phyloP scores from a whole-genome alignment of 1,140 invertebrate genomes.

The Drosophila simulans region DNA sequence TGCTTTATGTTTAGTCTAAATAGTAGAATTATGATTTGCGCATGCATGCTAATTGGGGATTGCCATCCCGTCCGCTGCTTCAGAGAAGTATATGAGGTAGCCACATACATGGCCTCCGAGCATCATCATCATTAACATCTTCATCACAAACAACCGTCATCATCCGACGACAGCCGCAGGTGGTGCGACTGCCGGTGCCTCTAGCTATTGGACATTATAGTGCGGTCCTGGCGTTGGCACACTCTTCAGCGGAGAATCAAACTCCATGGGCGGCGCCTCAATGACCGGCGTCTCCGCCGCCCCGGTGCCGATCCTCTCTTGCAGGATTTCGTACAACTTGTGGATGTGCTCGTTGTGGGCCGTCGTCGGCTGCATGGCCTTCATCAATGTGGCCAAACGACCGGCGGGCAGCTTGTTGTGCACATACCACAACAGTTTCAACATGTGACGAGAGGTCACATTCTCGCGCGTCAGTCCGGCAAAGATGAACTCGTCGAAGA shows the following conservation, averaged over 20 bases:
- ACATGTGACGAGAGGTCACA: slow-evolving; percentile 94
- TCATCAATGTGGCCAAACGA: slow-evolving; percentile 92
- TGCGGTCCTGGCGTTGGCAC: slow-evolving; percentile 93
- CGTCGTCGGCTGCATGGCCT: slow-evolving; percentile 93
- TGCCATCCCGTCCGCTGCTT: neutral
- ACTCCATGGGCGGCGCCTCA: slow-evolving; percentile 82
- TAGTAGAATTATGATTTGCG: slow-evolving; percentile 9
- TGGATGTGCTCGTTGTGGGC: slow-evolving; percentile 94
- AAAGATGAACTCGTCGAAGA: slow-evolving; percentile 98
- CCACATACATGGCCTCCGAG: neutral
- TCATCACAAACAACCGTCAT: neutral
- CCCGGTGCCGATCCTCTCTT: slow-evolving; percentile 89
- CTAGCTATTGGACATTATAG: slow-evolving; percentile 83
- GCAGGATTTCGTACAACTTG: slow-evolving; percentile 90
- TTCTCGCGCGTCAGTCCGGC: slow-evolving; percentile 94
- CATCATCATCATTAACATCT: neutral
- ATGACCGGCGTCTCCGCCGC: slow-evolving; percentile 87
- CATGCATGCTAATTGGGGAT: slow-evolving; percentile 1
- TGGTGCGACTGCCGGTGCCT: slow-evolving; percentile 40
- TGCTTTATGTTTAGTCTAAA: slow-evolving; percentile 7
- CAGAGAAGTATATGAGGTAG: neutral
- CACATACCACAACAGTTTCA: slow-evolving; percentile 97
- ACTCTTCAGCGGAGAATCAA: slow-evolving; percentile 93
- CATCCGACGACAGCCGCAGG: slow-evolving; percentile 47
- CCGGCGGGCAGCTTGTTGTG: slow-evolving; percentile 93